Percentiles rank a stretch among this genome's conserved stretches.
These are phyloP conservation scores for Cherax destructor DNA, from an alignment of 1,140 invertebrate genomes.

Conservation along the genomic window DNA sequence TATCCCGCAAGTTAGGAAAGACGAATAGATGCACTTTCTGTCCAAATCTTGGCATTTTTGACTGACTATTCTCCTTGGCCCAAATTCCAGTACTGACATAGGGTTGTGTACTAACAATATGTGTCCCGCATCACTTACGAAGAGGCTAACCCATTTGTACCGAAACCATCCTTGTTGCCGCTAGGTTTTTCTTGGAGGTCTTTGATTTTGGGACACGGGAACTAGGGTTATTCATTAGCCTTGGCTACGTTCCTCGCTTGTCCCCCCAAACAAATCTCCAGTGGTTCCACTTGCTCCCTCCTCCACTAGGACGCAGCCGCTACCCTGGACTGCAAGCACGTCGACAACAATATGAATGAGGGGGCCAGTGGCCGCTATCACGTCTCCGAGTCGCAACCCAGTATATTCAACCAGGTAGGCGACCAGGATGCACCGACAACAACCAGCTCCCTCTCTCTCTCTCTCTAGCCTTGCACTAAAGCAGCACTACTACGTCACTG, in stretches of 20 bases:
- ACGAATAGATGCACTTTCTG: too few relatives aligned
- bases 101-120: too few relatives aligned
- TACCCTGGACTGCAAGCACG: constrained; percentile 4
- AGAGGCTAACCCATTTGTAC: too few relatives aligned
- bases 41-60: too few relatives aligned
- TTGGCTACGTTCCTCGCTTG: background rate
- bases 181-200: too few relatives aligned
- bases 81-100: too few relatives aligned
- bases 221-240: too few relatives aligned
- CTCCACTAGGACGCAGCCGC: constrained; percentile 62
- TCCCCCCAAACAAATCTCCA: background rate
- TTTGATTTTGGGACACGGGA: too few relatives aligned
- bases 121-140: too few relatives aligned
- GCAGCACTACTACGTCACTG: background rate
- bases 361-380: constrained; percentile 57
- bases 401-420: constrained; percentile 66
- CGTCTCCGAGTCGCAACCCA: constrained; percentile 56
- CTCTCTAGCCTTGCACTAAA: background rate
- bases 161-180: too few relatives aligned
- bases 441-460: background rate
- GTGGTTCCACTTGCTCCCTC: constrained; percentile 50
- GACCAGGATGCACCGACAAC: background rate
- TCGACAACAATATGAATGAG: constrained; percentile 46
- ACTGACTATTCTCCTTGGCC: too few relatives aligned
- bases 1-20: too few relatives aligned